Percentiles rank a stretch among this genome's conserved stretches.
Conservation (phyloP, 2,888 invertebrate species). For the Boloria selene region DNA sequence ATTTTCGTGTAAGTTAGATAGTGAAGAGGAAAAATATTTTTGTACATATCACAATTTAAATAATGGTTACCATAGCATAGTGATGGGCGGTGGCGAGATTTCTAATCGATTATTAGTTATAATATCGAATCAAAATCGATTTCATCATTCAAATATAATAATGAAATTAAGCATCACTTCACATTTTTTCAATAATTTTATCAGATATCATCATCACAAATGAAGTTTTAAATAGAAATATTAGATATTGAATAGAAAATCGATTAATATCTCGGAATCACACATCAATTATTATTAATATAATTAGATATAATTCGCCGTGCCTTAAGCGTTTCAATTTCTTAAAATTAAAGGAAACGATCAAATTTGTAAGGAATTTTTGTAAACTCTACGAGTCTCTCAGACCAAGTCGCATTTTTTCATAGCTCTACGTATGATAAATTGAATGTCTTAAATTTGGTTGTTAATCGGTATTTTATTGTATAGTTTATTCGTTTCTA, state of each 20-base stretch:
- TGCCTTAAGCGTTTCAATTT: slow-evolving; percentile 83
- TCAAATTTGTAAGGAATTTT: slow-evolving; percentile 69
- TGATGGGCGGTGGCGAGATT: slow-evolving; percentile 5
- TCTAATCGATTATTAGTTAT: slow-evolving; percentile 49
- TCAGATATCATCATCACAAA: background rate
- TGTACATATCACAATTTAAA: slow-evolving; percentile 81
- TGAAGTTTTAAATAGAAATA: background rate
- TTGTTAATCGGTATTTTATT: slow-evolving; percentile 28
- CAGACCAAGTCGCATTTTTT: slow-evolving; percentile 54
- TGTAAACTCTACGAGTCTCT: slow-evolving; percentile 61
- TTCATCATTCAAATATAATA: background rate
- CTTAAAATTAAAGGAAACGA: slow-evolving; percentile 62
- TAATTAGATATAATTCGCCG: slow-evolving; percentile 78
- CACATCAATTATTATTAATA: slow-evolving; percentile 43
- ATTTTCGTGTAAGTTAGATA: slow-evolving; percentile 50
- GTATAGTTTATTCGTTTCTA: slow-evolving; percentile 34
- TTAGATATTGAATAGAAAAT: slow-evolving; percentile 43
- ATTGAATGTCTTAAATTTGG: slow-evolving; percentile 27
- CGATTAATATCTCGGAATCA: slow-evolving; percentile 19
- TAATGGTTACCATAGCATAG: slow-evolving; percentile 73
- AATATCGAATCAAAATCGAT: background rate
- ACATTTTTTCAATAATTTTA: background rate
- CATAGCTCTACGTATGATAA: slow-evolving; percentile 39
- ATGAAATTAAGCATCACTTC: background rate
- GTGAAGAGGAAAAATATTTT: slow-evolving; percentile 75